Evolutionary conservation across 92 coral and sea anemone species (phyloP).

Genomic region (Phenganax marumi): DNA sequence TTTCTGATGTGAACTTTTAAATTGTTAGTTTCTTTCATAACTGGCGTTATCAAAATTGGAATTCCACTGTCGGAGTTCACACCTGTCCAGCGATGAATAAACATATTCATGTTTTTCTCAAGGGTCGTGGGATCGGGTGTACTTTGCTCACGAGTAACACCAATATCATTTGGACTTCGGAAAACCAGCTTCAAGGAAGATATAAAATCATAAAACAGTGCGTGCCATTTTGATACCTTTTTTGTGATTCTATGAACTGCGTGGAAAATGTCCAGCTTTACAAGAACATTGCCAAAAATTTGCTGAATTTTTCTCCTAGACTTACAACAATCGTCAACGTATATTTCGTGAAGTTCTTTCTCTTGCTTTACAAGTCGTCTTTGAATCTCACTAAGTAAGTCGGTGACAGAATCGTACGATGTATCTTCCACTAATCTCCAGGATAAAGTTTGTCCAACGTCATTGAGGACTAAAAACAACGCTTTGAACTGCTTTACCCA

Average conservation of each 20-base stretch:
- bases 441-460: conserved; percentile 13
- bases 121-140: conserved; percentile 47
- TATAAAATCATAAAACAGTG: conserved; percentile 25
- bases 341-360: background rate
- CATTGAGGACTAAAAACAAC: conserved; percentile 7
- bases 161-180: conserved; percentile 51
- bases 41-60: conserved; percentile 5
- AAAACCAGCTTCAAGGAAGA: conserved; percentile 42
- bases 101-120: conserved; percentile 32
- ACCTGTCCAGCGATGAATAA: conserved; percentile 50
- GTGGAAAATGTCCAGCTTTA: no score
- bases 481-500: conserved; percentile 28
- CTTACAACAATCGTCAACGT: conserved; percentile 31
- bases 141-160: conserved; percentile 40
- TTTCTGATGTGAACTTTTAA: conserved; percentile 53
- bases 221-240: conserved; percentile 30
- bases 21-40: conserved; percentile 39
- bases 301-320: background rate
- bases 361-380: background rate
- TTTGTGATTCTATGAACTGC: no score
- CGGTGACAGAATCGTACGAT: conserved; percentile 1
- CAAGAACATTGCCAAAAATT: no score
- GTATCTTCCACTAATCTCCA: conserved; percentile 21
- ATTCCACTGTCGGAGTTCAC: conserved; percentile 24
- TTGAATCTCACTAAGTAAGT: background rate